Evolutionary conservation across 35 echinoderm and acorn worm species (phyloP), one percentile per base, ranked within the genome.

Genomic region (Apostichopus japonicus): DNA sequence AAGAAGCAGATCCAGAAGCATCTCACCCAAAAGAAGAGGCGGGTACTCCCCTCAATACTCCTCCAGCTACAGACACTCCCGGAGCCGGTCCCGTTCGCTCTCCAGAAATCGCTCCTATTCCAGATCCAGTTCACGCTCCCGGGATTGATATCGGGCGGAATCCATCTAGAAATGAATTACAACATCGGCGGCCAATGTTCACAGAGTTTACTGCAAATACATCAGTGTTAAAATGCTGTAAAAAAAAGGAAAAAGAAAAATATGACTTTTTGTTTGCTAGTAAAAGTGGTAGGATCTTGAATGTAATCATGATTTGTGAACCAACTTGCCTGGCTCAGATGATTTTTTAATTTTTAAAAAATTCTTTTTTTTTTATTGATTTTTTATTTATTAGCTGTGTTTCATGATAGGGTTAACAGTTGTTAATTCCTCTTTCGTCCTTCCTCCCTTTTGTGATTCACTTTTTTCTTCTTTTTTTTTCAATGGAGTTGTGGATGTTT

Each of bases 31-130:
- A 22, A 84, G 81, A 54, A 56, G 81, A 58, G 56, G 51, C 5
- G 81, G 71, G 17, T 75, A 58, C 17, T 57, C 54, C 14, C 54
- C 81, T 8, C 55, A 19, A 58, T 84, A 57, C 56, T 57, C 54
- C 51, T 19, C 13, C 71, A 75, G 71, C 71, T 75, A 75, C 71
- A 75, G 71, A 23, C 71, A 75, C 17, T 75, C 71, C n/a, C 57
- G 86, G 6, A 65, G 56, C 44, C 25, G 86, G 10, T 89, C 86
- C 56, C 56, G 86, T 8, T 89, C 86, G 10, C 22, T 57, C 59
- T 89, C 86, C 62, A 59, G 86, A 72, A 24, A 65, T 24, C 86
- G 62, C 33, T 89, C 86, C 23, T 75, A 89, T 65, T 89, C 86
- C 44, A 23, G 86, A 51, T 89, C 86, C 61, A 89, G 86, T 44